Conservation (phyloP, 2,113 vertebrate species). For the Mormyrus iriodes region DNA sequence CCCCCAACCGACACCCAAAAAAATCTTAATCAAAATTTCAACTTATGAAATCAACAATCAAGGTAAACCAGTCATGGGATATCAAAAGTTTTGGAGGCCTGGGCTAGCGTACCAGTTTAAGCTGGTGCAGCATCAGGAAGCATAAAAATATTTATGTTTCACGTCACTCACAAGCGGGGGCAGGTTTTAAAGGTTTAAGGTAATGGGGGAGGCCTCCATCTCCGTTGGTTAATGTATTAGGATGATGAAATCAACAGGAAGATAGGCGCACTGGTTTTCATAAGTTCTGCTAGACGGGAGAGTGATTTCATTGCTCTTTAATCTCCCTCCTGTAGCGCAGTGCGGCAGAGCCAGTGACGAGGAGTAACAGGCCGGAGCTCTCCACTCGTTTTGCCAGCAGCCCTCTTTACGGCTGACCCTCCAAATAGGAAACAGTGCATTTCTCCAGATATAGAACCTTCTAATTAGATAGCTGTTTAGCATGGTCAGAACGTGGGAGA, state of each 20-base stretch:
- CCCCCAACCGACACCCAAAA: too few species aligned
- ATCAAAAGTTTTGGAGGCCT: not conserved
- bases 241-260: slow-evolving; percentile 1
- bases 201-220: not conserved
- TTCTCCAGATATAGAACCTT: not conserved
- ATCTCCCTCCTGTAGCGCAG: not conserved
- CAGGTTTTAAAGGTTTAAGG: not conserved
- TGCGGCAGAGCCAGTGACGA: not conserved
- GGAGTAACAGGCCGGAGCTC: not conserved
- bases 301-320: not conserved
- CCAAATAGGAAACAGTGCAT: not conserved
- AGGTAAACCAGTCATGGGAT: not conserved
- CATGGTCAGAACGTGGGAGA: not conserved
- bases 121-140: not conserved
- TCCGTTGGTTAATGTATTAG: not conserved
- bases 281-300: not conserved
- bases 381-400: not conserved
- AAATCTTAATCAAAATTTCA: not conserved
- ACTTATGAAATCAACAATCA: not conserved
- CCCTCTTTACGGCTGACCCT: not conserved
- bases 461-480: not conserved
- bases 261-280: not conserved
- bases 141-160: not conserved
- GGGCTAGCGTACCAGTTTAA: not conserved
- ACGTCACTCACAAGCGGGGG: not conserved